A percentile compares a stretch with the other conserved stretches of the same genome.
Evolutionary conservation across 2,888 invertebrate species (phyloP).

Genomic region (Portevinia maculata): DNA sequence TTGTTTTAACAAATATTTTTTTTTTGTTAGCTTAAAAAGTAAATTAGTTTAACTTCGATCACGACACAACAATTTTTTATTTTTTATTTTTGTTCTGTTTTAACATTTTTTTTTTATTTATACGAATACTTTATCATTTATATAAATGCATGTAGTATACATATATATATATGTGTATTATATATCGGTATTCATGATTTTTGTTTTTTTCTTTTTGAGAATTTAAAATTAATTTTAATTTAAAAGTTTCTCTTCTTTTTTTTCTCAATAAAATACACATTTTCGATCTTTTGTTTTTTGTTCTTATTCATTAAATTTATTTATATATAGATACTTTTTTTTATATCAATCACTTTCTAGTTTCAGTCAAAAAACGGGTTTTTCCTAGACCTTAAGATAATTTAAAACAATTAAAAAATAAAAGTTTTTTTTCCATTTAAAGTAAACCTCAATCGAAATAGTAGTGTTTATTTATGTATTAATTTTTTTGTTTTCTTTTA

Average conservation of each 20-base stretch:
- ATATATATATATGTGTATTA: constrained; percentile 25
- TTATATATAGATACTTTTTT: constrained; percentile 72
- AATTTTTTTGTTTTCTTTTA: constrained; percentile 37
- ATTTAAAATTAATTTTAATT: constrained; percentile 12
- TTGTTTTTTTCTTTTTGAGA: constrained; percentile 8
- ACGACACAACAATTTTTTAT: constrained; percentile 73
- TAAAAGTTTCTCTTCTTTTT: constrained; percentile 7
- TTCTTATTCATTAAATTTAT: constrained; percentile 67
- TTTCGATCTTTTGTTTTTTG: constrained; percentile 33
- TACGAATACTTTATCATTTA: constrained; percentile 46
- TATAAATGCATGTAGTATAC: constrained; percentile 36
- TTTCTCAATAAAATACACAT: constrained; percentile 50
- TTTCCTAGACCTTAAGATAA: constrained; percentile 72
- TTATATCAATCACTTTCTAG: constrained; percentile 74
- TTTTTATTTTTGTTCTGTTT: constrained; percentile 60
- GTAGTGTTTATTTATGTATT: constrained; percentile 45
- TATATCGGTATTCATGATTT: constrained; percentile 33
- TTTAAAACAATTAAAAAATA: constrained; percentile 71
- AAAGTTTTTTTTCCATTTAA: constrained; percentile 45
- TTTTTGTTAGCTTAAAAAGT: constrained; percentile 74
- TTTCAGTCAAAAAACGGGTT: constrained; percentile 74
- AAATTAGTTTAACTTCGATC: constrained; percentile 76
- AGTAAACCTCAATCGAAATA: constrained; percentile 68
- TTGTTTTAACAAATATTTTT: constrained; percentile 60
- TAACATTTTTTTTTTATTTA: constrained; percentile 51